A percentile compares a stretch with the other conserved stretches of the same genome.
Conservation (phyloP, 2,113 vertebrate species). For the Marcusenius ussheri region DNA sequence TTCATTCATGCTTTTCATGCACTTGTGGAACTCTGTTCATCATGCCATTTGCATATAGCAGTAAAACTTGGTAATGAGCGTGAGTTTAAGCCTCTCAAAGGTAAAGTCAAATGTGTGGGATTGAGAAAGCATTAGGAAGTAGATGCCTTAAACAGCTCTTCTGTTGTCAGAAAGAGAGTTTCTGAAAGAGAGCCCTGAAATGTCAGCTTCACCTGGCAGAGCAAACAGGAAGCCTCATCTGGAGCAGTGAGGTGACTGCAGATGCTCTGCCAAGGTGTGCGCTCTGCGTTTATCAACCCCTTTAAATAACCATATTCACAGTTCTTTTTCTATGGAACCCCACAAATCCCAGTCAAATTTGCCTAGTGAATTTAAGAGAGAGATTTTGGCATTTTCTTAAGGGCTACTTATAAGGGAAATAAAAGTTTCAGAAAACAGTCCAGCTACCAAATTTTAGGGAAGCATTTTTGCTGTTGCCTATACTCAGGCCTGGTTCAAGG, state of each 20-base stretch:
- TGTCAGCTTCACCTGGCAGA: not conserved
- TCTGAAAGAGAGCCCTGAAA: not conserved
- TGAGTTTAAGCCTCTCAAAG: not conserved
- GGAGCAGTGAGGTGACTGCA: not conserved
- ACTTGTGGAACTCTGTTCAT: not conserved
- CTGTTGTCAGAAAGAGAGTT: not conserved
- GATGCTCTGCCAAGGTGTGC: not conserved
- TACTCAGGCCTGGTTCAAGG: not conserved
- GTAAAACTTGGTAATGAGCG: not conserved
- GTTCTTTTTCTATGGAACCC: not conserved
- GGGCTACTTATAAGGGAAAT: not conserved
- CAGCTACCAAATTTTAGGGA: not conserved
- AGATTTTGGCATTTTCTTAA: not conserved
- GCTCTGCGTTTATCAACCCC: not conserved
- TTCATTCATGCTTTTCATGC: not conserved
- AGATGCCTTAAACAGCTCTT: not conserved
- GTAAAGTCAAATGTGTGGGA: not conserved
- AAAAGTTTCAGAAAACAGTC: not conserved
- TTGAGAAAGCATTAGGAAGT: not conserved
- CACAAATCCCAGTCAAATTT: not conserved
- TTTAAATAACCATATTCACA: not conserved
- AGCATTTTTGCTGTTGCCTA: not conserved
- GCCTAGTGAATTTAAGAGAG: not conserved
- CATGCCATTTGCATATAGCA: not conserved
- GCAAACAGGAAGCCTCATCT: not conserved